Conservation (phyloP, 37 sponge, comb jelly and placozoan species). For the Amphimedon queenslandica region DNA sequence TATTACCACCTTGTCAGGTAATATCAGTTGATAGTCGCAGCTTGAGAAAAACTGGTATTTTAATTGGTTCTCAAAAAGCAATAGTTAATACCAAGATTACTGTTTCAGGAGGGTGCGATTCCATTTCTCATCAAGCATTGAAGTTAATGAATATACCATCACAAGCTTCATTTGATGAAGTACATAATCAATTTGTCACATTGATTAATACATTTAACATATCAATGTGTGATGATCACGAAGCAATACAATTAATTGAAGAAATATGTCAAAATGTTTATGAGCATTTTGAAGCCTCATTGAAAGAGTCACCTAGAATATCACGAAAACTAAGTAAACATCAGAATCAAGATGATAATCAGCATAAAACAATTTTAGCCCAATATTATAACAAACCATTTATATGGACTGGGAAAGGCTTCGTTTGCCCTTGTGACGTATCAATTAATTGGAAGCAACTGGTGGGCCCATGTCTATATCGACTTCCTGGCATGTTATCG, state of each 20-base stretch:
- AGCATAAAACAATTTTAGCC: too few species aligned
- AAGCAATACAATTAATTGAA: neutral
- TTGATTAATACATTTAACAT: neutral
- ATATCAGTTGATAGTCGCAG: too few species aligned
- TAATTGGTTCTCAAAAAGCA: conserved; percentile 28
- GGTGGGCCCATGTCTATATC: conserved; percentile 48
- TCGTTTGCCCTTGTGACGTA: conserved; percentile 8
- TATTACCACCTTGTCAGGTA: conserved; percentile 18
- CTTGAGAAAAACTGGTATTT: too few species aligned
- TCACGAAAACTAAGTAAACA: neutral
- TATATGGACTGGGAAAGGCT: conserved; percentile 48
- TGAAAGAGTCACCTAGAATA: neutral
- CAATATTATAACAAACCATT: conserved; percentile 8
- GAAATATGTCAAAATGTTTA: conserved; percentile 13
- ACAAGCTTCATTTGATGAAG: conserved; percentile 6
- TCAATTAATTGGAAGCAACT: conserved; percentile 6
- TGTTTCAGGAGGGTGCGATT: conserved; percentile 13
- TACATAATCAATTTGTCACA: conserved; percentile 20
- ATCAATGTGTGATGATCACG: neutral
- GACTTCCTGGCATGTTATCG: conserved; percentile 16
- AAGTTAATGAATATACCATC: neutral
- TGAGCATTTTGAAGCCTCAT: neutral
- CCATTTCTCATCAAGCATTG: neutral
- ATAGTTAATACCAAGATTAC: neutral
- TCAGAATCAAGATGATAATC: too few species aligned